Conservation (phyloP, 2,113 vertebrate genomes). For the Pimephales promelas region DNA sequence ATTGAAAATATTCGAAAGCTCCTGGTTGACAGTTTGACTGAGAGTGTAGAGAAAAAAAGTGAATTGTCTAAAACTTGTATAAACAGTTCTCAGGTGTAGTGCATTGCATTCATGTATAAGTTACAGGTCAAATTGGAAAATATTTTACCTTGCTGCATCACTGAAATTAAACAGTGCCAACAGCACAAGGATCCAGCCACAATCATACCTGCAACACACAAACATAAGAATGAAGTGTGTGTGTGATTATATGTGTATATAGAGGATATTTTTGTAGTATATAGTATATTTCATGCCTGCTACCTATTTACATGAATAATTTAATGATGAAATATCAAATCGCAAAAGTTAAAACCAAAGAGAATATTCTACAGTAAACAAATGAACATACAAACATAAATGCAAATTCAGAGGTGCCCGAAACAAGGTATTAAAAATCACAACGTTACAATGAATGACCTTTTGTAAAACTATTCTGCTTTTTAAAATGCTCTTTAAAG, state of each 20-base stretch:
- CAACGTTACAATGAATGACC: background rate
- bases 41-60: background rate
- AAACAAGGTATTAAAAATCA: background rate
- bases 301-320: background rate
- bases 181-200: conserved; percentile 19
- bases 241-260: background rate
- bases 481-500: background rate
- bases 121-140: background rate
- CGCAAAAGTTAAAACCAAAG: background rate
- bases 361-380: background rate
- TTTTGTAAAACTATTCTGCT: background rate
- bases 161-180: conserved; percentile 23
- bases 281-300: background rate
- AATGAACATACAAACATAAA: background rate
- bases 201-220: background rate
- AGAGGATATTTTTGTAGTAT: too few relatives aligned
- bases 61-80: background rate
- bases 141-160: conserved; percentile 49
- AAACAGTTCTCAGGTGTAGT: too few relatives aligned
- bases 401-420: background rate
- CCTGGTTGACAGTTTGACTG: conserved; percentile 68
- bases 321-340: too few relatives aligned
- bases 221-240: background rate
- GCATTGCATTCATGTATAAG: too few relatives aligned
- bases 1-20: conserved; percentile 73